phyloP scores from a whole-genome alignment of 2,797 vertebrate species.

The Gymnoscopelus microlampas region DNA sequence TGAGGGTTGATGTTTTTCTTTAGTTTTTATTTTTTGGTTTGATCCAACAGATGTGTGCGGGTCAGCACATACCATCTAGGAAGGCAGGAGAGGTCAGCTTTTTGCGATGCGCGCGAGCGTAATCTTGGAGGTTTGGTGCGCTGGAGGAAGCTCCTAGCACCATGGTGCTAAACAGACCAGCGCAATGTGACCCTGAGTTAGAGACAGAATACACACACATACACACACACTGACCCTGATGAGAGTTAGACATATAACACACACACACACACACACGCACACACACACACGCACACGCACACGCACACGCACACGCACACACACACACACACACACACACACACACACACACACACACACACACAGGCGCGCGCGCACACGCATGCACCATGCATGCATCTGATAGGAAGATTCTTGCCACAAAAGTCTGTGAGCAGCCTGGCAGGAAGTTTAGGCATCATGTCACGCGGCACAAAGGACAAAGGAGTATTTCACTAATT shows the following conservation, averaged over 20 bases:
- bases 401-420: slow-evolving; percentile 83
- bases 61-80: slow-evolving; percentile 95
- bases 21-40: not conserved
- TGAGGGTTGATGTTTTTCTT: slow-evolving; percentile 39
- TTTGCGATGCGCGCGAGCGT: slow-evolving; percentile 94
- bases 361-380: slow-evolving; percentile 11
- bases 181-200: slow-evolving; percentile 94
- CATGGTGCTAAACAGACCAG: slow-evolving; percentile 93
- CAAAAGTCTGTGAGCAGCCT: slow-evolving; percentile 70
- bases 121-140: slow-evolving; percentile 95
- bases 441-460: no score
- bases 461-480: no score
- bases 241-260: no score
- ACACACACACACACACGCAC: no score
- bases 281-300: no score
- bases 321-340: no score
- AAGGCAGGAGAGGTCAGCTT: slow-evolving; percentile 94
- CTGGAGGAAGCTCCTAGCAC: slow-evolving; percentile 94
- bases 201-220: slow-evolving; percentile 56
- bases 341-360: no score
- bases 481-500: no score
- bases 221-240: no score
- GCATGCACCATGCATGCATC: slow-evolving; percentile 87
- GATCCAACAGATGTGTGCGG: slow-evolving; percentile 75
- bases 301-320: no score